Base-by-base conservation (phyloP, 2,888 invertebrate genomes). In the Sphaerophoria taeniata region DNA sequence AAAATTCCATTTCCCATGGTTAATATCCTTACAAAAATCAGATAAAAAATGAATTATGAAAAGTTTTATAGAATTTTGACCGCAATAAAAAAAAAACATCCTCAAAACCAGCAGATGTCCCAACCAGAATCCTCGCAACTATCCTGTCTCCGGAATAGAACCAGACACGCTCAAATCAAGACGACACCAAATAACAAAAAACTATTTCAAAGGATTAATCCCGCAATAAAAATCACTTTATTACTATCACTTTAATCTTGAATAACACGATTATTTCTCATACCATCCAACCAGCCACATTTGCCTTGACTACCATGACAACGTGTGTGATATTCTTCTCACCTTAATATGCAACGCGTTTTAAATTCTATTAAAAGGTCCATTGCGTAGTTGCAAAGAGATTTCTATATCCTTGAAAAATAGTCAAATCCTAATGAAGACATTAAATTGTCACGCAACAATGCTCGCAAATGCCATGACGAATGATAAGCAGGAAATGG, bases 391-490 rank as follows among this genome's bases (percentile, higher is more conserved):
- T 43, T 11, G 39, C 12, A 43, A 12, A 43, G 3, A 12, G 16
- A 43, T 16, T 2, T 5, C 9, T 14, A 70, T 56, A 81, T 67
- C 67, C 67, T 67, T 67, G 67, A 71, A 45, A 63, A 56, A 71
- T 70, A 84, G 73, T 77, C 67, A 74, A 81, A 78, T 74, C 71
- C 79, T 87, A 87, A 87, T 87, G 87, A 87, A 87, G 87, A 87
- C 85, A 87, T 87, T 87, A 87, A 87, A 74, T 73, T 86, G 87
- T 87, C 86, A 87, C 84, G 87, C 67, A 84, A 87, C 86, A 87
- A 87, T 86, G 87, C 79, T 69, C 73, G 69, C 72, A 83, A 87
- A 87, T 84, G 84, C 84, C 81, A 87, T 87, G 81, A 87, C 87
- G 87, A 87, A 87, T 87, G 78, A 78, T 77, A 86, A 87, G 82